Evolutionary conservation across 1,140 invertebrate genomes (phyloP).

Genomic region (Zaprionus taronus): DNA sequence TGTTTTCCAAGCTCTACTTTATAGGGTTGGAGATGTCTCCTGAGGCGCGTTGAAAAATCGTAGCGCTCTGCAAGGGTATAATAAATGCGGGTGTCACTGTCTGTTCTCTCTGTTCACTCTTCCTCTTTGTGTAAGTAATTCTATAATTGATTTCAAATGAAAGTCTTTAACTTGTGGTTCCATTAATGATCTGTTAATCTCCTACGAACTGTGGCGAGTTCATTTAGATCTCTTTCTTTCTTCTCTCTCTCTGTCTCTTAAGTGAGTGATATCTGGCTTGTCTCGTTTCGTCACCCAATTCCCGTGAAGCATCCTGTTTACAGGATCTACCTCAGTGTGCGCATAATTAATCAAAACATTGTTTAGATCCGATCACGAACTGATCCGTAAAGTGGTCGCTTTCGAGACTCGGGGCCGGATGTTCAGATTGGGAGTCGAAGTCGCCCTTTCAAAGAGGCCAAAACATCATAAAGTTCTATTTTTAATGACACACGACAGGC

Average conservation of each 20-base stretch:
- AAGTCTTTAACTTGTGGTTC: slow-evolving; percentile 39
- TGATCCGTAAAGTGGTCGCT: slow-evolving; percentile 45
- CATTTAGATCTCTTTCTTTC: neutral
- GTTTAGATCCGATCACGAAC: slow-evolving; percentile 17
- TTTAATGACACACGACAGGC: slow-evolving; percentile 58
- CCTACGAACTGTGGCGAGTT: slow-evolving; percentile 31
- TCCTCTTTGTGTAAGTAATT: slow-evolving; percentile 33
- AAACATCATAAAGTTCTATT: slow-evolving; percentile 79
- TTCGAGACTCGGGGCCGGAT: slow-evolving; percentile 55
- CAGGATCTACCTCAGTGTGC: slow-evolving; percentile 40
- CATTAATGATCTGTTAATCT: slow-evolving; percentile 53
- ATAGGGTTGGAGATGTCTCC: too few species aligned
- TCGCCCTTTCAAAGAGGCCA: slow-evolving; percentile 31
- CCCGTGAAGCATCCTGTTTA: slow-evolving; percentile 65
- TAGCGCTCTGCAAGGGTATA: too few species aligned
- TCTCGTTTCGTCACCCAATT: slow-evolving; percentile 59
- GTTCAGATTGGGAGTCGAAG: slow-evolving; percentile 51
- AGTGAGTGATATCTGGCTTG: too few species aligned
- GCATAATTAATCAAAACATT: slow-evolving; percentile 36
- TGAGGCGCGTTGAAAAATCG: too few species aligned
- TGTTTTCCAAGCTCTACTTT: too few species aligned
- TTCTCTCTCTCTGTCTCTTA: too few species aligned
- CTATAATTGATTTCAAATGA: slow-evolving; percentile 51
- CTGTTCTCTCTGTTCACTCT: neutral
- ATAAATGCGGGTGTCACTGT: neutral